Conservation (phyloP, 92 coral and sea anemone species). For the Epizoanthus fatuus region DNA sequence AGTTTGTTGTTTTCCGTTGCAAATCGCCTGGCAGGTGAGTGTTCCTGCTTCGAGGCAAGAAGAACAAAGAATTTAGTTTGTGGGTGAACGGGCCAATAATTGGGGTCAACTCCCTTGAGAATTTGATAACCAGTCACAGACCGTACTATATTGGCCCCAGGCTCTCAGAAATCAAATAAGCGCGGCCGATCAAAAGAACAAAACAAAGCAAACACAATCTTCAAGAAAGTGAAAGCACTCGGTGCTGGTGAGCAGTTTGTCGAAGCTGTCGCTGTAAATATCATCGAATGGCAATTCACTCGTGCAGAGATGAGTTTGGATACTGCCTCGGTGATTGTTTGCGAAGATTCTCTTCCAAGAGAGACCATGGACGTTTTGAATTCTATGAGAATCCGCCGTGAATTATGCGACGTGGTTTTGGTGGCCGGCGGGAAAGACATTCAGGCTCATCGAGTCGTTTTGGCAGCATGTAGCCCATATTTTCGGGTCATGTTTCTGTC, state of each 20-base stretch:
- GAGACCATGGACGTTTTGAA: conserved; percentile 86
- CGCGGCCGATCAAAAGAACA: conserved; percentile 27
- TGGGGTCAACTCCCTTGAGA: conserved; percentile 1
- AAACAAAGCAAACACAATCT: not conserved
- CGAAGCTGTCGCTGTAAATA: conserved; percentile 13
- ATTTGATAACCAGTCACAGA: conserved; percentile 16
- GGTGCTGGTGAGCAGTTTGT: conserved; percentile 18
- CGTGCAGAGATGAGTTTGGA: conserved; percentile 69
- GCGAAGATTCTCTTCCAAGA: conserved; percentile 88
- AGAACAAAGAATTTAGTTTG: not conserved
- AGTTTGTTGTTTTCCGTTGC: not conserved
- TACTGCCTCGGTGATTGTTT: conserved; percentile 75
- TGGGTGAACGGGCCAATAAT: not conserved
- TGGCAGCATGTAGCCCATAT: conserved; percentile 99
- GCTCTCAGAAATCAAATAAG: conserved; percentile 28
- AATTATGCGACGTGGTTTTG: conserved; percentile 92
- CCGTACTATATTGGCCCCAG: conserved; percentile 14
- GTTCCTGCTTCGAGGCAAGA: not conserved
- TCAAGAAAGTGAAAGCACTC: conserved; percentile 3
- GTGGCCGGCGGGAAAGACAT: conserved; percentile 79
- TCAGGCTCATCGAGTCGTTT: conserved; percentile 91
- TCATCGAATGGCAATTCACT: conserved; percentile 30
- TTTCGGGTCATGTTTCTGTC: conserved; percentile 99
- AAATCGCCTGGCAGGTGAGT: not conserved
- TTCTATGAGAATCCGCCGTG: conserved; percentile 87